phyloP scores from a whole-genome alignment of 2,113 vertebrate species.

The Spea bombifrons region DNA sequence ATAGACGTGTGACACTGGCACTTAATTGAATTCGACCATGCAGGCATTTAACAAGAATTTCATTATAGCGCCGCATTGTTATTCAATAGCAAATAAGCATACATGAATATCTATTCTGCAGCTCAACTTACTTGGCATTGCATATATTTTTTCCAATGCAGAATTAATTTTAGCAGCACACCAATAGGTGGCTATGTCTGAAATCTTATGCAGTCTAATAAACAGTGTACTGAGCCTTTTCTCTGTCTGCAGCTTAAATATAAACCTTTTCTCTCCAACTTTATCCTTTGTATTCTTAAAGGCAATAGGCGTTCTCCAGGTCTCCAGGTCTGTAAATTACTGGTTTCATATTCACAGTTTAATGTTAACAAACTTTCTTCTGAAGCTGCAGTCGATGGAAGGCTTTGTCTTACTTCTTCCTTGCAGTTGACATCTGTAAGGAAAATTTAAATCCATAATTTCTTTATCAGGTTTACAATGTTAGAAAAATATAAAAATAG shows the following conservation, averaged over 20 bases:
- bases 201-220: not conserved
- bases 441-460: not conserved
- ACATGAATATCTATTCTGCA: not conserved
- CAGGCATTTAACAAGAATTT: too few relatives aligned
- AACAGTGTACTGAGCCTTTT: constrained; percentile 14
- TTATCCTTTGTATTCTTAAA: not conserved
- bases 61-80: too few relatives aligned
- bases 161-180: not conserved
- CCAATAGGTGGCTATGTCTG: constrained; percentile 27
- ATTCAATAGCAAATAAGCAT: too few relatives aligned
- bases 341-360: constrained; percentile 23
- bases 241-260: constrained; percentile 9
- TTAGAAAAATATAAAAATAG: too few relatives aligned
- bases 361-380: not conserved
- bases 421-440: constrained; percentile 9
- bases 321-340: constrained; percentile 1
- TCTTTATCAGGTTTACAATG: too few relatives aligned
- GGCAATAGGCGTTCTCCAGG: not conserved
- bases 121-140: constrained; percentile 10
- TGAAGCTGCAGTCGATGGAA: not conserved
- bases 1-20: too few relatives aligned
- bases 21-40: too few relatives aligned
- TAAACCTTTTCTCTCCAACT: not conserved
- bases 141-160: not conserved
- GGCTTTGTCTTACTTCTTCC: not conserved